Evolutionary conservation across 1,140 invertebrate genomes (phyloP).

Genomic region (Platyura marginata): DNA sequence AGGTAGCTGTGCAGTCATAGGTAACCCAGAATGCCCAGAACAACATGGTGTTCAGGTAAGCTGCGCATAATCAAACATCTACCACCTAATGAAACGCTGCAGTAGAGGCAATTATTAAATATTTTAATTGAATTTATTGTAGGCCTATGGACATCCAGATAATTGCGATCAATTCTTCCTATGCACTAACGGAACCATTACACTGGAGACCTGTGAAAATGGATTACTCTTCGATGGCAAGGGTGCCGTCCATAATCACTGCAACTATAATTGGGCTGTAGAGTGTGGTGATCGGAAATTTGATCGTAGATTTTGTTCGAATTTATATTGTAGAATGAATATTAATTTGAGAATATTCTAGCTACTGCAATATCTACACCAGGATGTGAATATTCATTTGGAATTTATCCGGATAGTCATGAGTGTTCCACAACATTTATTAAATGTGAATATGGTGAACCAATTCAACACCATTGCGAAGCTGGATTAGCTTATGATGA

Average conservation of each 20-base stretch:
- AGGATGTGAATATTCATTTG: slow-evolving; percentile 76
- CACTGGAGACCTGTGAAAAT: slow-evolving; percentile 78
- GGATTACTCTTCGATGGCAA: slow-evolving; percentile 80
- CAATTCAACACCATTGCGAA: slow-evolving; percentile 60
- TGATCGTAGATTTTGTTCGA: slow-evolving; percentile 38
- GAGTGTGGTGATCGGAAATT: slow-evolving; percentile 69
- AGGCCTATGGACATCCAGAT: slow-evolving; percentile 68
- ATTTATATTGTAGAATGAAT: background rate
- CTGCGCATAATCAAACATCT: too few species aligned
- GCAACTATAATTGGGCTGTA: slow-evolving; percentile 86
- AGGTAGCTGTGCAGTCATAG: slow-evolving; percentile 17
- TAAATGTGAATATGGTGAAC: slow-evolving; percentile 68
- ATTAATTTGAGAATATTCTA: slow-evolving; percentile 24
- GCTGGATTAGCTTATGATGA: slow-evolving; percentile 76
- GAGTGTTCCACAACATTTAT: slow-evolving; percentile 70
- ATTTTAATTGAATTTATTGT: slow-evolving; percentile 9
- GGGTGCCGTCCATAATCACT: slow-evolving; percentile 73
- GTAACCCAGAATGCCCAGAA: slow-evolving; percentile 41
- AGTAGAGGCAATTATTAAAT: too few species aligned
- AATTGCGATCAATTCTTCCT: slow-evolving; percentile 75
- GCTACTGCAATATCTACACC: slow-evolving; percentile 57
- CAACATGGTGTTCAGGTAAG: slow-evolving; percentile 41
- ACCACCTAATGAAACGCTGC: too few species aligned
- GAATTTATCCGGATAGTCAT: slow-evolving; percentile 59
- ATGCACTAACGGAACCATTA: slow-evolving; percentile 78